Base-by-base conservation (phyloP, 2,797 vertebrate species). In the Urophycis tenuis region DNA sequence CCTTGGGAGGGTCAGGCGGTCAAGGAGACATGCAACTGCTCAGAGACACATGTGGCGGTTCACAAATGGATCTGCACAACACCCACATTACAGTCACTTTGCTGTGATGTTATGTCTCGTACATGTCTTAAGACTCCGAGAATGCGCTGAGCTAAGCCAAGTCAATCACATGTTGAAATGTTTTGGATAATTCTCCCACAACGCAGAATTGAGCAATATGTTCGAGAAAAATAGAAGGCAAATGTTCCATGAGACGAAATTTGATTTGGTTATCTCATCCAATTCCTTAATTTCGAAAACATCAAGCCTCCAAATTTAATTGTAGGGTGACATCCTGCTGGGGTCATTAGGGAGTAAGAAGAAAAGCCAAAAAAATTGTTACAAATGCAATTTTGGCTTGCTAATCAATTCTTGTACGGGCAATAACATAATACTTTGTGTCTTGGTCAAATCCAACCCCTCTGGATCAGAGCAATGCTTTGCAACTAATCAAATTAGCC, bases 1-100 rank as follows among this genome's bases (percentile, higher is more conserved):
- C 91, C 97, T 99, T 87, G 78, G 31, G 8, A 19, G 25, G 22
- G 82, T 79, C 49, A 78, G 81, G 71, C 8, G 39, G 85, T 93
- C 87, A 89, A 95, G 92, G 90, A 83, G 41, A 3, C 75, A 35
- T 12, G 79, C 60, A 36, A n/a, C 30, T 15, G 69, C 69, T 15
- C 69, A 71, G 69, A 12, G 3, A 19, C 32, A 19, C 32, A 19
- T 31, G 8, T 6, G 30, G 69, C n/a, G 30, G 31, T 32, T 5
- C 1, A 1, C 25, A 17, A 0, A 36, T 35, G 4, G 53, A 64
- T 64, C 53, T 64, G 53, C 25, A 25, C 9, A 11, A 64, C 10
- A 53, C 49, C n/a, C 14, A 53, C 49, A 7, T 22, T 53, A n/a
- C 49, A 8, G 49, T 53, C 49, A 53, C 19, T 1, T 53, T 2